Evolutionary conservation across 2,888 invertebrate genomes (phyloP), one percentile per base, ranked within the genome.

Genomic region (Trissolcus japonicus): DNA sequence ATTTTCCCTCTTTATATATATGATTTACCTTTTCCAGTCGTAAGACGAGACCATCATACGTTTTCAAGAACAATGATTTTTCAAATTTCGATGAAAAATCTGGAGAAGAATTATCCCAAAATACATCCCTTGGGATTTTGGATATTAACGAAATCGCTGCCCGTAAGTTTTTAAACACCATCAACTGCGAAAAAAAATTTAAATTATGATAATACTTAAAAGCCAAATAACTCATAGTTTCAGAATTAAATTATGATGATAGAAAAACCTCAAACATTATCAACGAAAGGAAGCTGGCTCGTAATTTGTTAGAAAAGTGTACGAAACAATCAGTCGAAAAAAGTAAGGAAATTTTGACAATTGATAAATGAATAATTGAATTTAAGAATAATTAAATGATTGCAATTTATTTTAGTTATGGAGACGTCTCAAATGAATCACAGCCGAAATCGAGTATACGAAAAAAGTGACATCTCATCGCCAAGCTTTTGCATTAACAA

Each of bases 251-350:
- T 51, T 41, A 29, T 57, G 25, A 66, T 4, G 80, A 53, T 79
- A 65, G n/a, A 61, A 78, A 14, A 56, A 57, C n/a, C 63, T 78
- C 14, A 66, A 56, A 76, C 72, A 50, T 81, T 11, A 79, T 80
- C 1, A 53, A 56, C 14, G 84, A 87, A 62, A 79, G 85, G 16
- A 83, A 86, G 78, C 76, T 84, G 40, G 88, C 89, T 3, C 83
- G 86, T 9, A 83, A 80, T 67, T 65, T 88, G 46, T 81, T 89
- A 16, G 81, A 83, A 35, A 84, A 81, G 75, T 86, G 87, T 46
- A 84, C 82, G 41, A 54, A 19, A 65, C 57, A 41, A 48, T 50
- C 77, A 0, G 6, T 41, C 55, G 41, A 40, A 17, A 55, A 66
- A 43, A 53, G 68, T 68, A 57, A 40, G 51, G 16, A 51, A 9